phyloP scores from a whole-genome alignment of 2,888 invertebrate species.

The Diabrotica balteata region DNA sequence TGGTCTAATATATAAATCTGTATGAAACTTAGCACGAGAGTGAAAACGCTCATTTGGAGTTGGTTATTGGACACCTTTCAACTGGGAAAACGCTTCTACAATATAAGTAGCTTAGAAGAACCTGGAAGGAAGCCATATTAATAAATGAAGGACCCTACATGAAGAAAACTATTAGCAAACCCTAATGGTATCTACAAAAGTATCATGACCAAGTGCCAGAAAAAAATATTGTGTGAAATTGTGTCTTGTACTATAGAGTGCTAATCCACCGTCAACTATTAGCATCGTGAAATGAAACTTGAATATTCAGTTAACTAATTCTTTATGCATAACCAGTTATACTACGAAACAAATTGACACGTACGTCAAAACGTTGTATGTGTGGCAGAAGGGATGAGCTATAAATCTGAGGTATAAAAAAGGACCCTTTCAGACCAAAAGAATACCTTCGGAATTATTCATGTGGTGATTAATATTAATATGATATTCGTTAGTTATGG shows the following conservation, averaged over 20 bases:
- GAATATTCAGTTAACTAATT: slow-evolving; percentile 30
- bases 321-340: slow-evolving; percentile 31
- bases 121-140: too few relatives aligned
- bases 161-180: too few relatives aligned
- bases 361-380: slow-evolving; percentile 22
- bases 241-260: slow-evolving; percentile 12
- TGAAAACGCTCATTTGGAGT: too few relatives aligned
- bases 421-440: slow-evolving; percentile 15
- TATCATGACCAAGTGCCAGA: too few relatives aligned
- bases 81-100: too few relatives aligned
- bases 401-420: slow-evolving; percentile 22
- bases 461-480: slow-evolving; percentile 26
- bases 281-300: slow-evolving; percentile 30
- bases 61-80: too few relatives aligned
- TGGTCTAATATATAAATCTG: too few relatives aligned
- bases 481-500: slow-evolving; percentile 14
- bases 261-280: slow-evolving; percentile 15
- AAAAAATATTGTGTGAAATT: too few relatives aligned
- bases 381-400: slow-evolving; percentile 16
- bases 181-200: too few relatives aligned
- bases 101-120: too few relatives aligned
- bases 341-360: slow-evolving; percentile 29
- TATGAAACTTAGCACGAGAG: too few relatives aligned
- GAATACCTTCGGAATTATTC: slow-evolving; percentile 26
- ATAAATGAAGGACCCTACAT: too few relatives aligned